Conservation (phyloP, 2,888 invertebrate species). For the Volucella inflata region DNA sequence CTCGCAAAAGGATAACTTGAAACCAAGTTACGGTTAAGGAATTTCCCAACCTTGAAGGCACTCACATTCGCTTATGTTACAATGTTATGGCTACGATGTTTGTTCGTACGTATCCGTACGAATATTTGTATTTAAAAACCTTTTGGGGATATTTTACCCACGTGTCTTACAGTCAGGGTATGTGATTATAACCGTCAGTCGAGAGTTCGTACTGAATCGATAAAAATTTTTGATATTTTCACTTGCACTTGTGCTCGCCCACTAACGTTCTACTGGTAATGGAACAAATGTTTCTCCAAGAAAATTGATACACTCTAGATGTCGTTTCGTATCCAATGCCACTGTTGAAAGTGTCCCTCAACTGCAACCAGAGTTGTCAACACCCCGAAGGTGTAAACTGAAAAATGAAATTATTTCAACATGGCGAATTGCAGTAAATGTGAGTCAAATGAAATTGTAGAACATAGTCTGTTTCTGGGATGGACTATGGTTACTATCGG, state of each 20-base stretch:
- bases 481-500: too few species aligned
- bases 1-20: conserved; percentile 64
- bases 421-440: background rate
- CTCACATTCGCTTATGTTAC: background rate
- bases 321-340: background rate
- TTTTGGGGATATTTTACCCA: conserved; percentile 13
- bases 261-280: conserved; percentile 2
- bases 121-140: conserved; percentile 10
- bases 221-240: background rate
- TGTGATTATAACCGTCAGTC: background rate
- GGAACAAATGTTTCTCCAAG: background rate
- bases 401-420: background rate
- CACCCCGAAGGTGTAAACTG: conserved; percentile 13
- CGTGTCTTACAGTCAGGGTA: background rate
- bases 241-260: background rate
- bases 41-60: conserved; percentile 56
- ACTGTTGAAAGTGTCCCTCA: background rate
- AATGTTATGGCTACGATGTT: background rate
- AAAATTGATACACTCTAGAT: background rate
- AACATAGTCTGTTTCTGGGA: background rate
- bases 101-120: background rate
- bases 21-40: conserved; percentile 62
- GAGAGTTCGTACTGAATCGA: conserved; percentile 9
- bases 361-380: conserved; percentile 12
- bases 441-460: background rate